phyloP scores from a whole-genome alignment of 2,888 invertebrate species.

The Volucella zonaria region DNA sequence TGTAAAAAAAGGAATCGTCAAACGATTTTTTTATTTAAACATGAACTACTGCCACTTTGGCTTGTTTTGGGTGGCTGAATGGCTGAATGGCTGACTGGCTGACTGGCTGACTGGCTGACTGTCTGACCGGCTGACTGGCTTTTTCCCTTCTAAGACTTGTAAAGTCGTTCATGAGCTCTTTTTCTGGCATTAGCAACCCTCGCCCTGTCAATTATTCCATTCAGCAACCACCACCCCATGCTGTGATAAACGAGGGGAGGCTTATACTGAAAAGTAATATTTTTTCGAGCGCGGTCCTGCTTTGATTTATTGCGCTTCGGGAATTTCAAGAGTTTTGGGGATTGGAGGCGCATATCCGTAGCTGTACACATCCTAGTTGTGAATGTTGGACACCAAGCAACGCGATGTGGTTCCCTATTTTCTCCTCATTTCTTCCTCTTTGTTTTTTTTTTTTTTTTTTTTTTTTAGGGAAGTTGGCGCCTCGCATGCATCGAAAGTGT shows the following conservation, averaged over 20 bases:
- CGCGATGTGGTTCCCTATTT: neutral
- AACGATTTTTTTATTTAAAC: conserved; percentile 66
- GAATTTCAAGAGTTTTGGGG: conserved; percentile 65
- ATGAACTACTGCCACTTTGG: conserved; percentile 59
- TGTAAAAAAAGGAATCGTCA: conserved; percentile 26
- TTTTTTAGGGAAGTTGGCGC: conserved; percentile 58
- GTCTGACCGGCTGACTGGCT: neutral
- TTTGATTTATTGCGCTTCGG: conserved; percentile 64
- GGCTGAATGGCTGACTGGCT: neutral
- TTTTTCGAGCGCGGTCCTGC: conserved; percentile 57
- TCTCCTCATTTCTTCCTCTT: neutral
- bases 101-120: too few relatives aligned
- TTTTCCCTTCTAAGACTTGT: conserved; percentile 19
- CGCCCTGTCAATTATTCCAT: conserved; percentile 24
- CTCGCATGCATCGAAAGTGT: conserved; percentile 69
- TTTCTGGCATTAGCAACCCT: neutral
- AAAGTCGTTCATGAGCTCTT: conserved; percentile 49
- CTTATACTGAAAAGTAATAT: conserved; percentile 40
- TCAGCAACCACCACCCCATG: neutral
- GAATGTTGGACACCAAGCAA: neutral
- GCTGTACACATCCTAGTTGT: conserved; percentile 21
- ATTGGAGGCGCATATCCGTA: conserved; percentile 38
- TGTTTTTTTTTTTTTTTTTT: neutral
- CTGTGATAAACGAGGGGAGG: neutral
- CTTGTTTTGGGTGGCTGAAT: neutral